Evolutionary conservation across 2,888 invertebrate genomes (phyloP), one percentile per base, ranked within the genome.

Genomic region (Melikaiella ostensackeni): DNA sequence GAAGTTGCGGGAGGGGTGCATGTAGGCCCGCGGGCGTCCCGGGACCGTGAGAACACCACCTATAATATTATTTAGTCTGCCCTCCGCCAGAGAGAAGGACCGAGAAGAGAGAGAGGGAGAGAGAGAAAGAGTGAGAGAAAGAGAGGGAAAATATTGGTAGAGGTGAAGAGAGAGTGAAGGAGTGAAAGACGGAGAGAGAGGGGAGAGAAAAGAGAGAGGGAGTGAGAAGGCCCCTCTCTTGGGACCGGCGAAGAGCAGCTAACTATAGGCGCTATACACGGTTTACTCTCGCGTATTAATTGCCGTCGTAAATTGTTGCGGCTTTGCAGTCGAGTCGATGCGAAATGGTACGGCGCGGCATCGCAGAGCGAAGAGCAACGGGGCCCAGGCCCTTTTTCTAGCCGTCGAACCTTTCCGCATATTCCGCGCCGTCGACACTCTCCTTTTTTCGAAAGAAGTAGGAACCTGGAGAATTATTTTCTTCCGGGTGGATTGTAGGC

Each of bases 21-120:
- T 88, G 90, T 89, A 91, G 90, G 91, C 91, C 91, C 91, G 90
- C 91, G 90, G 91, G 91, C 91, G 90, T 91, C 91, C 89, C 85
- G 90, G 85, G 91, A 91, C 91, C 91, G 91, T 91, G 91, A 91
- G 91, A 91, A 91, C 91, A 91, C 89, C 91, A 91, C 90, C 91
- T 91, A 91, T 91, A 91, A 91, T 91, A 91, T 91, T 91, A 91
- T 91, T 91, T 91, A 91, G 91, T 91, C 91, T 91, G 90, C 87
- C 87, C 85, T 85, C 76, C 75, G 30, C 70, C 50, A 46, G 33
- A 70, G 70, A 70, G 30, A 70, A 77, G 77, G 61, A 59, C 55
- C 30, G 55, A 24, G 33, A 33, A 50, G 24, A 33, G 33, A 19
- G 27, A 30, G 62, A 50, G 42, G 7, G 27, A 21, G 35, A 33